Conservation (phyloP, 2,888 invertebrate genomes). For the Congeria kusceri region DNA sequence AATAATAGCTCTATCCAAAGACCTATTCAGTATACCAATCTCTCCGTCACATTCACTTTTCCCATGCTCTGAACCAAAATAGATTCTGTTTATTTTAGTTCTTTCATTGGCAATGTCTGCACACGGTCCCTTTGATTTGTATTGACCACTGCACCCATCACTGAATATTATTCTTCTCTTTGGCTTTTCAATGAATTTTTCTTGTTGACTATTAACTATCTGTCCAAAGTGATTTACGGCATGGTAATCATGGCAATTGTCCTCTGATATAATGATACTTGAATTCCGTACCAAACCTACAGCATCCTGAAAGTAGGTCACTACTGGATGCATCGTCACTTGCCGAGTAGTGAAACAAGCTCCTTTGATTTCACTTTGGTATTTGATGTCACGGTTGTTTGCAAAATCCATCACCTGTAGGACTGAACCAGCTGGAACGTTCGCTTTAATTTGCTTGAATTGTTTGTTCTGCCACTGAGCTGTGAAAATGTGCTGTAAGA, state of each 20-base stretch:
- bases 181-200: background rate
- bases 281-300: slow-evolving; percentile 26
- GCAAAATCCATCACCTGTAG: slow-evolving; percentile 87
- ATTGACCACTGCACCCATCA: slow-evolving; percentile 61
- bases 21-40: too few relatives aligned
- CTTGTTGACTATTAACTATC: slow-evolving; percentile 18
- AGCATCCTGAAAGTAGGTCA: slow-evolving; percentile 37
- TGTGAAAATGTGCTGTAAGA: slow-evolving; percentile 21
- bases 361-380: slow-evolving; percentile 54
- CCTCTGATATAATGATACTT: slow-evolving; percentile 61
- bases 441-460: slow-evolving; percentile 35
- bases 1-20: slow-evolving; percentile 58
- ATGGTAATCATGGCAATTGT: slow-evolving; percentile 54
- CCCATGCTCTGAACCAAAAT: slow-evolving; percentile 58
- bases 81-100: slow-evolving; percentile 37
- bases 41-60: slow-evolving; percentile 51
- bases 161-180: slow-evolving; percentile 35
- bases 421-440: slow-evolving; percentile 31
- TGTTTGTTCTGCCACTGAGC: slow-evolving; percentile 60
- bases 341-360: slow-evolving; percentile 45
- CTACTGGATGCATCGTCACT: slow-evolving; percentile 62
- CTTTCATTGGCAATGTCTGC: slow-evolving; percentile 26
- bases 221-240: slow-evolving; percentile 50
- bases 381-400: slow-evolving; percentile 72
- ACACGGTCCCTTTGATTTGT: slow-evolving; percentile 59